Evolutionary conservation across 2,888 invertebrate species (phyloP).

Genomic region (Tachina grossa): DNA sequence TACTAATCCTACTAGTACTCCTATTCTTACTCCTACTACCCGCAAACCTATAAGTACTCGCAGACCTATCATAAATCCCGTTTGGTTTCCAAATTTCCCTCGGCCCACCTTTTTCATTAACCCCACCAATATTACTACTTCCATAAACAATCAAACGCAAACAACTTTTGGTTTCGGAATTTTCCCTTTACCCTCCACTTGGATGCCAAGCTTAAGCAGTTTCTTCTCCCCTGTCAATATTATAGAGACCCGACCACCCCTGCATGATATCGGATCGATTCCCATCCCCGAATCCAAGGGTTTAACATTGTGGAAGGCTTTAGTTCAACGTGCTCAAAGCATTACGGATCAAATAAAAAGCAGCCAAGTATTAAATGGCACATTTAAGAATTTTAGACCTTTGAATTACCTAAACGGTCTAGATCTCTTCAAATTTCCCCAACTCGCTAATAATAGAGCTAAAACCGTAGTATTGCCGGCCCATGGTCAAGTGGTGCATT

Average conservation of each 20-base stretch:
- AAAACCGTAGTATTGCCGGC: slow-evolving; percentile 6
- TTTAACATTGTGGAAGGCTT: slow-evolving; percentile 41
- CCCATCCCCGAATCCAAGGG: slow-evolving; percentile 2
- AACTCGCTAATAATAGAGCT: neutral
- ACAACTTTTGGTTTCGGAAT: slow-evolving; percentile 46
- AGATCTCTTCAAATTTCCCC: slow-evolving; percentile 5
- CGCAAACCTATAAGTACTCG: slow-evolving; percentile 2
- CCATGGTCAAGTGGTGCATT: slow-evolving; percentile 41
- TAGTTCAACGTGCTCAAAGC: slow-evolving; percentile 1
- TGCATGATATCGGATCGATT: neutral
- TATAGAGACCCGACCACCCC: slow-evolving; percentile 23
- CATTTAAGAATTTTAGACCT: neutral
- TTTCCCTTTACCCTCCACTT: slow-evolving; percentile 45
- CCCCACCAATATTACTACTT: slow-evolving; percentile 25
- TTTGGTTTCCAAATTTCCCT: slow-evolving; percentile 34
- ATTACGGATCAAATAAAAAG: neutral
- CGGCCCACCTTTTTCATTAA: slow-evolving; percentile 17
- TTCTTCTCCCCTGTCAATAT: slow-evolving; percentile 29
- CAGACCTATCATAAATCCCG: slow-evolving; percentile 2
- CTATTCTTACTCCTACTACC: neutral
- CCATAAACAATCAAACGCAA: slow-evolving; percentile 23
- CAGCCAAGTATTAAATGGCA: neutral
- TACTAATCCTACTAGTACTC: neutral
- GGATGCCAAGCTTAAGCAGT: slow-evolving; percentile 40
- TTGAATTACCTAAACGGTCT: neutral